Conservation (phyloP, 1,140 invertebrate species). For the Archivesica marissinica region DNA sequence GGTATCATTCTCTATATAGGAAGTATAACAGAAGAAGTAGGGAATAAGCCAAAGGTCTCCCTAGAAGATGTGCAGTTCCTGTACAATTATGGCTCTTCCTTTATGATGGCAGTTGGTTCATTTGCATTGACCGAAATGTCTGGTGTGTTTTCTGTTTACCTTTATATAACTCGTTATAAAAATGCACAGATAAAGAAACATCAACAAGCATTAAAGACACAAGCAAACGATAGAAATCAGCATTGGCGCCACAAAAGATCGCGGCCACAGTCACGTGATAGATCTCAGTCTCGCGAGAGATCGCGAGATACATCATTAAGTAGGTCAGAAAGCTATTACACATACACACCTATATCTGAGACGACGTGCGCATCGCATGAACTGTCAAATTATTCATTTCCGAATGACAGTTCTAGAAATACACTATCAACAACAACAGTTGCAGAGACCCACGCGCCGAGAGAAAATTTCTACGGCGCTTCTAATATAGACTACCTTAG, state of each 20-base stretch:
- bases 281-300: constrained; percentile 77
- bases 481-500: constrained; percentile 74
- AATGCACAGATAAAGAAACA: constrained; percentile 81
- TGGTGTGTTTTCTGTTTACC: constrained; percentile 83
- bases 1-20: constrained; percentile 83
- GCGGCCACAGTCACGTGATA: constrained; percentile 73
- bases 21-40: constrained; percentile 83
- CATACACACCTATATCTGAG: constrained; percentile 82
- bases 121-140: constrained; percentile 82
- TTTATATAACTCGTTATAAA: constrained; percentile 83
- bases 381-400: constrained; percentile 82
- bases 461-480: constrained; percentile 49
- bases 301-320: constrained; percentile 80
- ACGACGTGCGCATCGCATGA: constrained; percentile 78
- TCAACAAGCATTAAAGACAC: constrained; percentile 75
- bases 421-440: constrained; percentile 80
- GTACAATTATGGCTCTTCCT: constrained; percentile 82
- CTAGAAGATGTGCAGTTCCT: constrained; percentile 79
- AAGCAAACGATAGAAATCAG: constrained; percentile 70
- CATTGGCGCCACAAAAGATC: constrained; percentile 71
- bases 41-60: constrained; percentile 79
- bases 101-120: constrained; percentile 82
- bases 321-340: constrained; percentile 82
- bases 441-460: constrained; percentile 78
- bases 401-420: constrained; percentile 79